A percentile compares a stretch with the other conserved stretches of the same genome.
These are phyloP conservation scores for Drosophila putrida DNA, from an alignment of 2,888 invertebrate species.

Conservation along the genomic window DNA sequence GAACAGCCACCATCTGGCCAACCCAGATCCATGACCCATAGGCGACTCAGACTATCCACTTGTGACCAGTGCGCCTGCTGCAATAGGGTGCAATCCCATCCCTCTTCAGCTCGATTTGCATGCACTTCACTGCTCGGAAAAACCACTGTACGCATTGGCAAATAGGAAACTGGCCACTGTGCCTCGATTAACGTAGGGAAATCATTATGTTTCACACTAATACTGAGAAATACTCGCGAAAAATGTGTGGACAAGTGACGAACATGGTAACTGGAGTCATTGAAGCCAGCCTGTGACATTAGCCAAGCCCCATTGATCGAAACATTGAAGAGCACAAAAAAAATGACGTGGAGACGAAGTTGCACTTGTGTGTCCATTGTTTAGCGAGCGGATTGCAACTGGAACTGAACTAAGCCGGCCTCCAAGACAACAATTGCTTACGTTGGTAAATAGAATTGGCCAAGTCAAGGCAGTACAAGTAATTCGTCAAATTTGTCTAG, in stretches of 20 bases:
- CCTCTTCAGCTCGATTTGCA: slow-evolving; percentile 58
- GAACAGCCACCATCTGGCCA: slow-evolving; percentile 64
- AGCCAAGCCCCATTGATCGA: slow-evolving; percentile 62
- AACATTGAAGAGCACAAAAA: slow-evolving; percentile 22
- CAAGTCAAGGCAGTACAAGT: slow-evolving; percentile 44
- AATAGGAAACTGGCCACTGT: slow-evolving; percentile 79
- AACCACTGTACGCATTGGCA: slow-evolving; percentile 67
- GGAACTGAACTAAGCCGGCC: slow-evolving; percentile 16
- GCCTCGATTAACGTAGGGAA: slow-evolving; percentile 82
- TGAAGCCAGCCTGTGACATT: slow-evolving; percentile 74
- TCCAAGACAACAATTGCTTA: slow-evolving; percentile 45
- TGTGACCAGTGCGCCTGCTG: slow-evolving; percentile 83
- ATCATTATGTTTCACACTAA: slow-evolving; percentile 63
- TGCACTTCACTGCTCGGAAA: slow-evolving; percentile 72
- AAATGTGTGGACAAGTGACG: slow-evolving; percentile 81
- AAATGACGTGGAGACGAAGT: slow-evolving; percentile 21
- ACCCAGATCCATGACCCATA: slow-evolving; percentile 83
- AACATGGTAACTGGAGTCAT: slow-evolving; percentile 80
- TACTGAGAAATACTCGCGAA: slow-evolving; percentile 81
- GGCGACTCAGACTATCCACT: slow-evolving; percentile 80
- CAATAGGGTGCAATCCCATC: slow-evolving; percentile 71
- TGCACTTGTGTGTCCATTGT: slow-evolving; percentile 46
- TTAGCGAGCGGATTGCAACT: slow-evolving; percentile 41
- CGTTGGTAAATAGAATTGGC: slow-evolving; percentile 46
- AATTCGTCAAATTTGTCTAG: slow-evolving; percentile 48